Evolutionary conservation across 1,140 invertebrate genomes (phyloP).

Genomic region (Goniozus legneri): DNA sequence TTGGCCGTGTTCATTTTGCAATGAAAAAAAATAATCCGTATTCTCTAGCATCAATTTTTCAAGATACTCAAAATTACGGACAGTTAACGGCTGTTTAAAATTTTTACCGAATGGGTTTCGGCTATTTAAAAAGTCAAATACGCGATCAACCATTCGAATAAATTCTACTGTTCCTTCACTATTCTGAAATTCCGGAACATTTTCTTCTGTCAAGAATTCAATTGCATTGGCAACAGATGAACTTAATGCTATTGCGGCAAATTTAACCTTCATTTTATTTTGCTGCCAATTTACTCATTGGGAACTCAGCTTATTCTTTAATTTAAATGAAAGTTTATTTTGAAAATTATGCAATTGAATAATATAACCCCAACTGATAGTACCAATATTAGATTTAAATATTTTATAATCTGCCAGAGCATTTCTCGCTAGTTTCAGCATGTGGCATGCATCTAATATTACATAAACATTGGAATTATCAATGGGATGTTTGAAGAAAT

Average conservation of each 20-base stretch:
- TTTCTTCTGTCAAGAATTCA: not conserved
- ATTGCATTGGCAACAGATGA: not conserved
- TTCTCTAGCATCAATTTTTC: not conserved
- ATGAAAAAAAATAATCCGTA: not conserved
- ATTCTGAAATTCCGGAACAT: not conserved
- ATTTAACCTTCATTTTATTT: not conserved
- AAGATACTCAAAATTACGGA: not conserved
- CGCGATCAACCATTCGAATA: not conserved
- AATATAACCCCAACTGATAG: slow-evolving; percentile 4
- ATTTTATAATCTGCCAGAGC: slow-evolving; percentile 1
- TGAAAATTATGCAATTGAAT: not conserved
- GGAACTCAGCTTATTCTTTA: slow-evolving; percentile 4
- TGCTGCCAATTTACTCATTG: not conserved
- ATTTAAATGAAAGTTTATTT: not conserved
- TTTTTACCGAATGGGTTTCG: slow-evolving; percentile 2
- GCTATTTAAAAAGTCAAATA: slow-evolving; percentile 9
- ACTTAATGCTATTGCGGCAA: not conserved
- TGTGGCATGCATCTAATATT: not conserved
- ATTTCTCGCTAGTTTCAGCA: not conserved
- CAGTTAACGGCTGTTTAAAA: not conserved
- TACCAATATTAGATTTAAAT: not conserved
- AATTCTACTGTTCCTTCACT: not conserved
- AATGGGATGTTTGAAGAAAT: slow-evolving; percentile 5
- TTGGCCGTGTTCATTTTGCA: not conserved
- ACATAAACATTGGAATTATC: not conserved